Evolutionary conservation across 2,113 vertebrate species (phyloP).

Genomic region (Oriolus oriolus): DNA sequence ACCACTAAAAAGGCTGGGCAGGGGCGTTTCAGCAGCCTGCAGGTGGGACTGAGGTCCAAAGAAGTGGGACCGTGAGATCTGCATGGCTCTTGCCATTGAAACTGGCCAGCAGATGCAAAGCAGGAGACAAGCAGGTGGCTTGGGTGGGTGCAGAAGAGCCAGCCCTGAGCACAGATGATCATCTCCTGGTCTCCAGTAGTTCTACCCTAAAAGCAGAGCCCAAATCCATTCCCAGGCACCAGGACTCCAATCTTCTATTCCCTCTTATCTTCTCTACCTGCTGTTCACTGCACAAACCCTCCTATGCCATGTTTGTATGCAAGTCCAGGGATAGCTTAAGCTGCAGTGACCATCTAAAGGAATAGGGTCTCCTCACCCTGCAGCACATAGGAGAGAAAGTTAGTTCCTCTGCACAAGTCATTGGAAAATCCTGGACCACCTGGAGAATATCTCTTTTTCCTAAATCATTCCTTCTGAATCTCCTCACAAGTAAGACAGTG

Average conservation of each 20-base stretch:
- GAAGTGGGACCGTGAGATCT: not conserved
- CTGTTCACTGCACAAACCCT: not conserved
- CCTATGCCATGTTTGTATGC: not conserved
- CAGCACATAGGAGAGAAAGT: not conserved
- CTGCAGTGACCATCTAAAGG: not conserved
- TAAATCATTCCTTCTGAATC: not conserved
- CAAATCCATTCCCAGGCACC: not conserved
- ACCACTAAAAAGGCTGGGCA: not conserved
- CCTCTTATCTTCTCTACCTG: not conserved
- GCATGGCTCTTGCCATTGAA: not conserved
- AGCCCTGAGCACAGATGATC: not conserved
- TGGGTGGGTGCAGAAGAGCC: not conserved
- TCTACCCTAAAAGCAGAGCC: not conserved
- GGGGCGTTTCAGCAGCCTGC: not conserved
- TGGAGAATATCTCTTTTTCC: not conserved
- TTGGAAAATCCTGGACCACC: not conserved
- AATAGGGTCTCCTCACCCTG: not conserved
- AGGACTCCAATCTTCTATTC: not conserved
- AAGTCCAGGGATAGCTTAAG: not conserved
- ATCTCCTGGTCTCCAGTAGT: not conserved
- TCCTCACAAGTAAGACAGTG: not conserved
- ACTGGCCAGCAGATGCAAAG: not conserved
- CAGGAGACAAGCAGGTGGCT: not conserved
- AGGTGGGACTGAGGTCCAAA: not conserved
- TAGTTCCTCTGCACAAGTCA: not conserved